These are phyloP conservation scores for Saimiri boliviensis DNA, from an alignment of 2,113 vertebrate genomes.

Conservation along the genomic window DNA sequence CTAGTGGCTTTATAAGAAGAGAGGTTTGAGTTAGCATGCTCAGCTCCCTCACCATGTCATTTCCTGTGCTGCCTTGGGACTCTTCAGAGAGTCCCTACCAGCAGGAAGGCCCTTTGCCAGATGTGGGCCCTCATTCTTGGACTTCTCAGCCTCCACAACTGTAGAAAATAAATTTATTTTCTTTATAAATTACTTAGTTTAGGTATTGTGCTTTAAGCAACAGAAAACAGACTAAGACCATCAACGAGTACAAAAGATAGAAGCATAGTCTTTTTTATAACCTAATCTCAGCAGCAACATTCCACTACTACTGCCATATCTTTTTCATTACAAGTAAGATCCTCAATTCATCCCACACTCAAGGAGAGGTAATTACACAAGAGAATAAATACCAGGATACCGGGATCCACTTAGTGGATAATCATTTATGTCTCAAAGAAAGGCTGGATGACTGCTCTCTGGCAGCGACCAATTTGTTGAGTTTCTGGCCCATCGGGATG, in stretches of 20 bases:
- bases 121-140: neutral
- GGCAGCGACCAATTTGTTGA: neutral
- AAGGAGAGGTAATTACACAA: neutral
- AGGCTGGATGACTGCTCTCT: neutral
- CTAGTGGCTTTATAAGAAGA: neutral
- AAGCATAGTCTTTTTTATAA: neutral
- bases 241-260: neutral
- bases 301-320: neutral
- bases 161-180: neutral
- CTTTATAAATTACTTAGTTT: neutral
- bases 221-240: neutral
- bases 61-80: neutral
- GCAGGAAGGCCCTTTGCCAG: neutral
- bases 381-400: neutral
- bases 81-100: neutral
- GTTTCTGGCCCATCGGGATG: neutral
- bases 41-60: neutral
- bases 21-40: neutral
- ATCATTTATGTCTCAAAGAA: neutral
- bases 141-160: neutral
- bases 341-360: neutral
- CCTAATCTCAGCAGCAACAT: neutral
- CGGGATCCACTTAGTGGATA: accelerated
- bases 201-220: neutral
- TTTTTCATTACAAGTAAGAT: neutral